Evolutionary conservation across 2,113 vertebrate genomes (phyloP).

Genomic region (Numida meleagris): DNA sequence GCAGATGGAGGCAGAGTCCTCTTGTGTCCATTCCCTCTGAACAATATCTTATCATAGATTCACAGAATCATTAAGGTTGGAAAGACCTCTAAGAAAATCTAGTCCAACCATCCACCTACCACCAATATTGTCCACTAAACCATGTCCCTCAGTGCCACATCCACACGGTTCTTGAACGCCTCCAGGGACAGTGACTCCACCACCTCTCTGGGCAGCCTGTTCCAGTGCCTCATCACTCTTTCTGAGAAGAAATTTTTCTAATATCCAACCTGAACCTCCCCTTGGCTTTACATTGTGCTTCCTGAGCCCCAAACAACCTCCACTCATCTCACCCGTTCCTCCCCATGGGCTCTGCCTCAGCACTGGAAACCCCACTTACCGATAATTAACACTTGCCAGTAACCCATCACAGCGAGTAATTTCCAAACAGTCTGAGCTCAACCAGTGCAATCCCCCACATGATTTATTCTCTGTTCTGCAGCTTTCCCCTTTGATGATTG

Average conservation of each 20-base stretch:
- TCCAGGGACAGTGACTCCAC: no score
- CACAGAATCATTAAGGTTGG: no score
- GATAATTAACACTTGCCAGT: background rate
- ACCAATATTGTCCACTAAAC: no score
- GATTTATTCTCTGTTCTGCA: background rate
- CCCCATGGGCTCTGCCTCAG: fast-evolving
- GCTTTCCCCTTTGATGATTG: background rate
- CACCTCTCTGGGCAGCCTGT: no score
- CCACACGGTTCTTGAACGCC: no score
- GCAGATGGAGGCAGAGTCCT: background rate
- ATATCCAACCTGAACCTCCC: no score
- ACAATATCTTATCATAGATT: background rate
- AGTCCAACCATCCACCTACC: no score
- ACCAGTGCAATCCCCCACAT: background rate
- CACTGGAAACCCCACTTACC: background rate
- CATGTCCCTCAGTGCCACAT: no score
- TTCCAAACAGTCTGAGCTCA: background rate
- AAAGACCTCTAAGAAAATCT: no score
- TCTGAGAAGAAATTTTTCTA: no score
- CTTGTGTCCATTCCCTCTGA: background rate
- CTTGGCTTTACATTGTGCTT: background rate
- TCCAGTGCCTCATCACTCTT: no score
- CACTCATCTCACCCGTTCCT: background rate
- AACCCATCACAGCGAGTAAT: background rate
- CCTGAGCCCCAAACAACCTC: background rate